Conservation (phyloP, 1,140 invertebrate species). For the Hypsibius dujardini region DNA sequence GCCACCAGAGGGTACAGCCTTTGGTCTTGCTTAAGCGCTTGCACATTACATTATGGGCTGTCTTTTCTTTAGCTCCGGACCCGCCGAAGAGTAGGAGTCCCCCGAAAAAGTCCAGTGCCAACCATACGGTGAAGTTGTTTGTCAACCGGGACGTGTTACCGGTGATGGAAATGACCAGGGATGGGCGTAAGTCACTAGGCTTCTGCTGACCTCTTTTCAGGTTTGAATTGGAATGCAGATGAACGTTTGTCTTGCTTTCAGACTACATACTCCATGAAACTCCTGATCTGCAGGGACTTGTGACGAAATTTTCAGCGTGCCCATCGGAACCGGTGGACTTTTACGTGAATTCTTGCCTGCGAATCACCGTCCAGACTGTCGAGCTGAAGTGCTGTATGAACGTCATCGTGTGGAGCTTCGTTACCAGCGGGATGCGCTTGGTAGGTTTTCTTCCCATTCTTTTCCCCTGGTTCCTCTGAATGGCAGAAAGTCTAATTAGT, state of each 20-base stretch:
- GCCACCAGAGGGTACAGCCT: slow-evolving; percentile 7
- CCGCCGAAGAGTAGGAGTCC: slow-evolving; percentile 24
- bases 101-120: slow-evolving; percentile 24
- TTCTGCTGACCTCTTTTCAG: neutral
- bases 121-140: slow-evolving; percentile 8
- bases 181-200: neutral
- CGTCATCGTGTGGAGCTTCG: slow-evolving; percentile 58
- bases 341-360: slow-evolving; percentile 33
- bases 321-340: slow-evolving; percentile 3
- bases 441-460: slow-evolving; percentile 8
- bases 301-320: slow-evolving; percentile 24
- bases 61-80: slow-evolving; percentile 11
- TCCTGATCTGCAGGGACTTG: slow-evolving; percentile 26
- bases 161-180: slow-evolving; percentile 1
- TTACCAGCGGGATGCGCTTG: slow-evolving; percentile 54
- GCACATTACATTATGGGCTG: neutral
- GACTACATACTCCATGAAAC: slow-evolving; percentile 26
- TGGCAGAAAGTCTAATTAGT: too few relatives aligned
- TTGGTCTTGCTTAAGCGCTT: neutral
- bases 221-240: neutral
- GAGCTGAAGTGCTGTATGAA: slow-evolving; percentile 64
- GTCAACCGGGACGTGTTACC: neutral
- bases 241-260: slow-evolving; percentile 21
- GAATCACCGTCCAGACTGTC: slow-evolving; percentile 54
- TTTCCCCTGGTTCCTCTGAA: too few relatives aligned